These are phyloP conservation scores for Cossypha niveicapilla DNA, from an alignment of 2,797 vertebrate species.

Conservation along the genomic window DNA sequence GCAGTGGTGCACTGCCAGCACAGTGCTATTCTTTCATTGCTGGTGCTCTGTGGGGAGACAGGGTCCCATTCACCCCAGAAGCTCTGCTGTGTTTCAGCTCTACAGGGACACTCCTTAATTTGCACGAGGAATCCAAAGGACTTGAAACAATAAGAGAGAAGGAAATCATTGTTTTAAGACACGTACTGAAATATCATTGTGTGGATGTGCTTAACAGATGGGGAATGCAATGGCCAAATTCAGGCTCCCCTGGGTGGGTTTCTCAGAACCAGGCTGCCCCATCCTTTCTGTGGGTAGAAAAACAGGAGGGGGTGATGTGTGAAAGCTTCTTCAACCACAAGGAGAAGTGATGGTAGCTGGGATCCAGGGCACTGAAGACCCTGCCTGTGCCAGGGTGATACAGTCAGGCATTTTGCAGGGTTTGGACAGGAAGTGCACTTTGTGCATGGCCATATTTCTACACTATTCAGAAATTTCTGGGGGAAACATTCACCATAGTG, in stretches of 20 bases:
- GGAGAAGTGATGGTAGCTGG: neutral
- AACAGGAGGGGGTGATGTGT: neutral
- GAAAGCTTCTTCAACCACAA: accelerated
- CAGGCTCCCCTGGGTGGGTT: neutral
- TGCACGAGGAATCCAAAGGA: neutral
- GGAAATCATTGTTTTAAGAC: conserved; percentile 40
- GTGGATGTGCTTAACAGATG: conserved; percentile 25
- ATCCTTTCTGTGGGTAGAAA: neutral
- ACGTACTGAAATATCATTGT: neutral
- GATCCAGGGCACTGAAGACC: neutral
- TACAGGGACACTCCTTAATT: conserved; percentile 23
- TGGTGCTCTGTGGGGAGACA: neutral
- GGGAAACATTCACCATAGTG: accelerated
- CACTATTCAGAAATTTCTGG: neutral
- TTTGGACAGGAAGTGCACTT: neutral
- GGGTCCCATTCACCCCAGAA: neutral
- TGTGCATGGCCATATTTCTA: neutral
- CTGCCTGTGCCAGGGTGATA: neutral
- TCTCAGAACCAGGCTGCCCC: neutral
- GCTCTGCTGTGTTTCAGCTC: neutral
- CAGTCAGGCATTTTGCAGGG: neutral
- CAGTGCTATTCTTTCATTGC: neutral
- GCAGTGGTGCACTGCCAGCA: neutral
- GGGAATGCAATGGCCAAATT: neutral
- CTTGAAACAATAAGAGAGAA: conserved; percentile 40